Evolutionary conservation across 2,113 vertebrate species (phyloP).

Genomic region (Arizona elegans): DNA sequence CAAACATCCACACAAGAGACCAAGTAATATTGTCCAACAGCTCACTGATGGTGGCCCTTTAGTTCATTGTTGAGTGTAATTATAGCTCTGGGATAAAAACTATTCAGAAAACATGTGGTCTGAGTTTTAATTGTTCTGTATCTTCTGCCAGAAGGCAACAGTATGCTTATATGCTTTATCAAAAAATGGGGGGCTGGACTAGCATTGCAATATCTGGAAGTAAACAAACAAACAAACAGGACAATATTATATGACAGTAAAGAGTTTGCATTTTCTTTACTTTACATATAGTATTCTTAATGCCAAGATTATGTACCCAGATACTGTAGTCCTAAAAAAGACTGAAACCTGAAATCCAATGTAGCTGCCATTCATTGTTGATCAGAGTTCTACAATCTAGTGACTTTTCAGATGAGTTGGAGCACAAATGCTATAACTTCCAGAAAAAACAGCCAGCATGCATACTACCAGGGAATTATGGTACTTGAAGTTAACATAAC

Average conservation of each 20-base stretch:
- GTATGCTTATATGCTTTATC: background rate
- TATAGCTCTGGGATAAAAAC: too few species aligned
- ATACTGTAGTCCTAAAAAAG: background rate
- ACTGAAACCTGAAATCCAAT: background rate
- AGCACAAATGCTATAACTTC: background rate
- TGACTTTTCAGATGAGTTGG: background rate
- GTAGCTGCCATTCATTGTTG: background rate
- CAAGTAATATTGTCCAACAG: too few species aligned
- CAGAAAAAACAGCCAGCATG: background rate
- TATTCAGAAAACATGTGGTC: too few species aligned
- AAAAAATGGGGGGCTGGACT: background rate
- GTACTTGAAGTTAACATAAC: background rate
- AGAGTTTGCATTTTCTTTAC: background rate
- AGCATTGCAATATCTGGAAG: background rate
- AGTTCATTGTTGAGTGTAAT: too few species aligned
- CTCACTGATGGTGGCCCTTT: too few species aligned
- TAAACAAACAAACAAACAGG: background rate
- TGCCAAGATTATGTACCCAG: background rate
- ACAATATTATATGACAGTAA: background rate
- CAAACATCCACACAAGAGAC: too few species aligned
- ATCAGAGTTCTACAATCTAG: background rate
- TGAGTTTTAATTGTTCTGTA: too few species aligned
- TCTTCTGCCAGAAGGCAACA: too few species aligned
- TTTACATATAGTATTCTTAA: background rate
- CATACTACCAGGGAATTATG: background rate